phyloP scores from a whole-genome alignment of 2,888 invertebrate species.

The Drosophila peninsularis region DNA sequence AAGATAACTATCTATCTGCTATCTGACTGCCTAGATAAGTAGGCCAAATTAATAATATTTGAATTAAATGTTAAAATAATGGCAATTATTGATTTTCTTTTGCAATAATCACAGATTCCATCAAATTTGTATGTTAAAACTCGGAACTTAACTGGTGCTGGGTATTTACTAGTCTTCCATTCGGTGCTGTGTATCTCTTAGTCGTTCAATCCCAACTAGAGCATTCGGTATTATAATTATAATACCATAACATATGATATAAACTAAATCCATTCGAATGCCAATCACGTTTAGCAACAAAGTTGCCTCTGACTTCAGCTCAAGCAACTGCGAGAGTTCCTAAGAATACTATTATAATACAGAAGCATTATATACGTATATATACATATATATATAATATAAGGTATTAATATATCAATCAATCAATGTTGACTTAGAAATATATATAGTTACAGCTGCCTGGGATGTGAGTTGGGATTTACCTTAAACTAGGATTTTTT shows the following conservation, averaged over 20 bases:
- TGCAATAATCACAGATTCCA: no score
- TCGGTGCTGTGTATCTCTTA: not conserved
- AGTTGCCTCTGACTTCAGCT: not conserved
- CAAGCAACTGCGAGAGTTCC: not conserved
- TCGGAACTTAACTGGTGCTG: no score
- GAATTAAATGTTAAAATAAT: no score
- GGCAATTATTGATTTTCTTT: no score
- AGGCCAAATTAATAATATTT: no score
- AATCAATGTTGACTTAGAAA: slow-evolving; percentile 2
- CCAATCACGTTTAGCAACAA: not conserved
- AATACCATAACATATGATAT: not conserved
- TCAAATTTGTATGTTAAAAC: no score
- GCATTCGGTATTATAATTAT: not conserved
- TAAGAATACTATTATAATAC: not conserved
- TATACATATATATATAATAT: not conserved
- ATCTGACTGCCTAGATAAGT: no score
- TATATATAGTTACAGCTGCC: not conserved
- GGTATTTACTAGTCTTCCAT: no score
- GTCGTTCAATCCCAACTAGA: not conserved
- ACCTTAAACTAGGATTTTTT: not conserved
- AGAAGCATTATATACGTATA: not conserved
- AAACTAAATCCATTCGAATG: not conserved
- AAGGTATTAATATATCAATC: not conserved
- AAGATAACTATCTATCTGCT: not conserved
- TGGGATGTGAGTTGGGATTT: not conserved